These are phyloP conservation scores for Mellilla xanthometata DNA, from an alignment of 2,888 invertebrate species.

Conservation along the genomic window DNA sequence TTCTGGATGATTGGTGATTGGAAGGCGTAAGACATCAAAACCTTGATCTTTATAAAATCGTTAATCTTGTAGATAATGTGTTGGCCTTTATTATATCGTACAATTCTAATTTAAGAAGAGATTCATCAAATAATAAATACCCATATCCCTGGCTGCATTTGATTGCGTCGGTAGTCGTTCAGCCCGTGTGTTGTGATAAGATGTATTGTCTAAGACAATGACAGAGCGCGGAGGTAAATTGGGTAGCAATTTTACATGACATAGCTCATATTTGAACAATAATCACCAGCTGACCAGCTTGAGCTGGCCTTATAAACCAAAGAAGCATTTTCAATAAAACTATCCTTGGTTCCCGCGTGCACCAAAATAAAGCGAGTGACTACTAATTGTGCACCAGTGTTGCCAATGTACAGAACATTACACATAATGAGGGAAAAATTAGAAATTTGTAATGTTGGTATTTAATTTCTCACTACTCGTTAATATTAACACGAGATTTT, in stretches of 20 bases:
- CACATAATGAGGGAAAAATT: too few species aligned
- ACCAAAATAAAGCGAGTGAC: constrained; percentile 31
- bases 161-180: constrained; percentile 20
- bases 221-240: constrained; percentile 27
- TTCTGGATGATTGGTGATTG: background rate
- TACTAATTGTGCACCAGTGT: too few species aligned
- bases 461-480: too few species aligned
- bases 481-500: too few species aligned
- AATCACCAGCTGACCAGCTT: constrained; percentile 29
- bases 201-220: constrained; percentile 30
- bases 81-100: constrained; percentile 8
- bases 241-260: constrained; percentile 32
- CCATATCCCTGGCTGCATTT: constrained; percentile 24
- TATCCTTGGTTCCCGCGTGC: constrained; percentile 31
- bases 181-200: constrained; percentile 22
- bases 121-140: constrained; percentile 5
- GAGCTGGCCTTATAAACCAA: constrained; percentile 30
- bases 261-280: constrained; percentile 32
- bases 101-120: constrained; percentile 12
- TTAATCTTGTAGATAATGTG: background rate
- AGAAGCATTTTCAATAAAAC: constrained; percentile 33
- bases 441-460: too few species aligned
- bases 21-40: background rate
- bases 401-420: too few species aligned
- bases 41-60: background rate